phyloP scores from a whole-genome alignment of 1,140 invertebrate genomes.

The Drosophila kohkoa region DNA sequence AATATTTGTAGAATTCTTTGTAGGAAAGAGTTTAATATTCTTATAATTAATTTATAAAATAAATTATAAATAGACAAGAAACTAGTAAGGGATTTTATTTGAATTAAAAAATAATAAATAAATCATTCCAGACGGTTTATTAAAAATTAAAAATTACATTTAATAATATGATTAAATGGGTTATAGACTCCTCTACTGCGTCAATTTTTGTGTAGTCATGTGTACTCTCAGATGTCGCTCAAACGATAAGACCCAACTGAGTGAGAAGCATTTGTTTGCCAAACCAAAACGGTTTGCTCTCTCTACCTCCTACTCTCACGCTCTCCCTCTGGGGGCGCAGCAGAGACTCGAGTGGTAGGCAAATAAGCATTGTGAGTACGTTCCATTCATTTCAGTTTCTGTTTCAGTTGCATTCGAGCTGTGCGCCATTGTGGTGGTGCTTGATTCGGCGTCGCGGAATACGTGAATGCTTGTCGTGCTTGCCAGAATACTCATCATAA shows the following conservation, averaged over 20 bases:
- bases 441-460: slow-evolving; percentile 18
- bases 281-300: slow-evolving; percentile 8
- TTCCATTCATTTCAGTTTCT: slow-evolving; percentile 32
- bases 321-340: slow-evolving; percentile 6
- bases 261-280: slow-evolving; percentile 5
- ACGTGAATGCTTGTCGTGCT: slow-evolving; percentile 5
- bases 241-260: slow-evolving; percentile 4
- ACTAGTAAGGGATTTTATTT: no score
- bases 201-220: slow-evolving; percentile 18
- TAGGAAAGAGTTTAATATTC: no score
- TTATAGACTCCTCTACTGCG: not conserved
- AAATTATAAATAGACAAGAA: no score
- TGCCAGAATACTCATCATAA: not conserved
- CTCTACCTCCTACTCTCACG: not conserved
- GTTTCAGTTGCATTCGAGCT: slow-evolving; percentile 45
- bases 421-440: slow-evolving; percentile 26
- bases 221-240: slow-evolving; percentile 15
- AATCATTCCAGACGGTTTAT: no score
- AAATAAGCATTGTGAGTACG: slow-evolving; percentile 11
- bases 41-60: no score
- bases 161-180: not conserved
- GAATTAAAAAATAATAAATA: no score
- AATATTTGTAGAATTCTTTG: no score
- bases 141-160: not conserved
- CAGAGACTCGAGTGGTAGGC: not conserved